Evolutionary conservation across 1,140 invertebrate species (phyloP), one percentile per base, ranked within the genome.

Genomic region (Temnothorax nylanderi): DNA sequence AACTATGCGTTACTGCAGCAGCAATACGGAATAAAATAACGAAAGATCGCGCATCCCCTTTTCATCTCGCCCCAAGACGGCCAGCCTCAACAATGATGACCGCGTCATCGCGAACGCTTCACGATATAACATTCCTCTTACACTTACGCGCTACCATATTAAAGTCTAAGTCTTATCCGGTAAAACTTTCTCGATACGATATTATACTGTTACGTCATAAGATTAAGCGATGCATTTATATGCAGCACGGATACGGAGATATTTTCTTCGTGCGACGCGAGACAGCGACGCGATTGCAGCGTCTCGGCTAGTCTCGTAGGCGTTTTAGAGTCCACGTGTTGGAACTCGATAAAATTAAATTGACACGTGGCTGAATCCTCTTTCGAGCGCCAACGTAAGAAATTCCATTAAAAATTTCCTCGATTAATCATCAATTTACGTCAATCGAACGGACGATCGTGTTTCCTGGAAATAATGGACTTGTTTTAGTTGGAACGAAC

Each of bases 171-270:
- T 69, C 75, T 88, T 90, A 90, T 77, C 3, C 44, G 47, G 21
- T 87, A 88, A 13, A 89, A 90, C 80, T 87, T 89, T 90, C 88
- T 88, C 74, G 34, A 71, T 65, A 78, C 87, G 85, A 87, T 51
- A 56, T 47, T 26, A 64, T 88, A 87, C 56, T 81, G 75, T 84
- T 62, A 69, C n/a, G 37, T 67, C 47, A n/a, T 54, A 71, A 56
- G 32, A 81, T 71, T 56, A 58, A 76, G 67, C 75, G 75, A 87
- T 80, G 80, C 65, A 58, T 62, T 76, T 60, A 18, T 47, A 74
- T 58, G 69, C 69, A 51, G 49, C 49, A 47, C 71, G 32, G 54
- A 74, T 88, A 88, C 16, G 65, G 56, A 80, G 65, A 65, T 65
- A 72, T 56, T 64, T 49, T 54, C 54, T 65, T 49, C 67, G 44